Conservation (phyloP, 2,888 invertebrate genomes). For the Chrysolina oricalcia region DNA sequence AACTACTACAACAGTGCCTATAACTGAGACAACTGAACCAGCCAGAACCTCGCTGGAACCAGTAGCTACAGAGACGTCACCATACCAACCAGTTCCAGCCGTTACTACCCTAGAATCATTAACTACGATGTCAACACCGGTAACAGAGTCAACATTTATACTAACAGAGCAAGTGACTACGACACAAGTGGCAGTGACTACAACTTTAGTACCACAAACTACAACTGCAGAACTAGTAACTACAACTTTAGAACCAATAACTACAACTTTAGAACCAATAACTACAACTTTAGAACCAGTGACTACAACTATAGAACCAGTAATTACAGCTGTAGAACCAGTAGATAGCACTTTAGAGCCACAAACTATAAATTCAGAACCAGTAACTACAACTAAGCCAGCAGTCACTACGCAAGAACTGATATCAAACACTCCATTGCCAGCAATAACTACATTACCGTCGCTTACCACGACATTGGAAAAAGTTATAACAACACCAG, state of each 20-base stretch:
- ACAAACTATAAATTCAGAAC: not conserved
- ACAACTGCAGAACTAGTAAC: constrained; percentile 6
- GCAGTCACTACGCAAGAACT: not conserved
- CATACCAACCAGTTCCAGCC: not conserved
- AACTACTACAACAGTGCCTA: constrained; percentile 33
- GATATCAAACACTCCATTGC: not conserved
- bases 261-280: not conserved
- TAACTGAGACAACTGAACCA: constrained; percentile 30
- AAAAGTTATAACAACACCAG: not conserved
- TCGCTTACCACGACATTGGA: not conserved
- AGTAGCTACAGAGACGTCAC: too few species aligned
- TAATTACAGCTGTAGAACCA: not conserved
- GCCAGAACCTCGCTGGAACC: too few species aligned
- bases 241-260: constrained; percentile 9
- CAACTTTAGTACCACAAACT: not conserved
- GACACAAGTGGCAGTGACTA: not conserved
- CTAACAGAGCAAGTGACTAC: not conserved
- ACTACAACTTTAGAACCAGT: not conserved
- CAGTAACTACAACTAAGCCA: not conserved
- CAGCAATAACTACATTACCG: not conserved
- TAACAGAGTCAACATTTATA: constrained; percentile 26
- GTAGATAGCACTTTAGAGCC: not conserved
- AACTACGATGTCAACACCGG: not conserved
- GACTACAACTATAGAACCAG: not conserved
- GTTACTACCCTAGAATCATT: not conserved